Evolutionary conservation across 2,113 vertebrate genomes (phyloP), one percentile per base, ranked within the genome.

Genomic region (Melanerpes formicivorus): DNA sequence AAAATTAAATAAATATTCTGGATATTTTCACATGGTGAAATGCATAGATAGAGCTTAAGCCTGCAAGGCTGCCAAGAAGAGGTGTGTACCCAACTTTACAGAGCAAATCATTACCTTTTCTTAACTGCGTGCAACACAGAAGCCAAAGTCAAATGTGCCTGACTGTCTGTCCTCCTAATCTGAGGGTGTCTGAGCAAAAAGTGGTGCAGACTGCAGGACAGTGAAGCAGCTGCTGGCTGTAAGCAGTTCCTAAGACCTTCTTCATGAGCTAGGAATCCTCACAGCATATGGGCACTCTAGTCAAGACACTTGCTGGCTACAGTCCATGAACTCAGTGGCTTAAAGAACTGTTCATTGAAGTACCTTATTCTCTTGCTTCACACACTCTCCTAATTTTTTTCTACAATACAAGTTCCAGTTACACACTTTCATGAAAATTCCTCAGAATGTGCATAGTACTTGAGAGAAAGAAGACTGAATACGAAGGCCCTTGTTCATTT

Each of bases 401-500:
- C 27, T 25, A 29, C 44, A 77, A 40, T 21, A 44, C 46, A 87
- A 59, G 80, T 5, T 72, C 34, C 44, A 44, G 48, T 17, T 62
- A 72, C 59, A 80, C 0, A 11, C 54, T 72, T 59, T 59, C 48
- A 73, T 50, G 27, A 10, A 50, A 4, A 69, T 60, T 69, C 3
- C 18, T 59, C 74, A 81, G 59, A 59, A 78, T 27, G 54, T 46
- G 69, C 54, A 48, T 15, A 54, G n/a, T n/a, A 69, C 19, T 76
- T 73, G 64, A 60, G 64, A 94, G n/a, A 93, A 96, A 96, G 50
- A 71, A 93, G 84, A 96, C 44, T 92, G 82, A 56, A 92, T 93
- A 86, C 30, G 5, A 86, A 82, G 2, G 16, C 17, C 77, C 78
- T 77, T 60, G 71, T 65, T 65, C 78, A 86, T 52, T 73, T 69